Evolutionary conservation across 2,113 vertebrate genomes (phyloP).

Genomic region (Rhea pennata): DNA sequence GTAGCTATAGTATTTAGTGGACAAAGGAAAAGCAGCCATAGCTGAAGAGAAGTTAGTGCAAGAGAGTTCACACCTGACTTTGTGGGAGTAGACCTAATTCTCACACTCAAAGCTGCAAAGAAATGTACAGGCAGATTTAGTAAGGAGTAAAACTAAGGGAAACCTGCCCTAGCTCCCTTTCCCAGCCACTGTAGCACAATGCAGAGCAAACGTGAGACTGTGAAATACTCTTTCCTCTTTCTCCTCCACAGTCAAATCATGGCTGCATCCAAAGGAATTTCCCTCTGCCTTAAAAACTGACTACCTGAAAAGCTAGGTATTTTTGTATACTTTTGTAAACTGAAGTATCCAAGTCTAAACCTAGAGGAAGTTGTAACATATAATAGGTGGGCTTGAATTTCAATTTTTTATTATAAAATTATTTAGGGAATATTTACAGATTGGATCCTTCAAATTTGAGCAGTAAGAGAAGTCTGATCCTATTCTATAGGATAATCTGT

Average conservation of each 20-base stretch:
- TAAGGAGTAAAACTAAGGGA: too few species aligned
- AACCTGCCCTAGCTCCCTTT: too few species aligned
- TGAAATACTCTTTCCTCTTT: too few species aligned
- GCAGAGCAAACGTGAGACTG: too few species aligned
- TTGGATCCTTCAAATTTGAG: neutral
- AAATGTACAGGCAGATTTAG: too few species aligned
- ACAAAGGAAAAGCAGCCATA: fast-evolving
- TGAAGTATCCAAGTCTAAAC: neutral
- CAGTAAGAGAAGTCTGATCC: neutral
- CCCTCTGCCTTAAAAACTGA: too few species aligned
- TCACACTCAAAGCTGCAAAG: neutral
- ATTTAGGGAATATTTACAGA: neutral
- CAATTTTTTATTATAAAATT: neutral
- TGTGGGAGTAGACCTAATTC: neutral
- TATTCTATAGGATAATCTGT: neutral
- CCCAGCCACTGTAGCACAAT: too few species aligned
- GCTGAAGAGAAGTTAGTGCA: neutral
- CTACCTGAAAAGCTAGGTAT: too few species aligned
- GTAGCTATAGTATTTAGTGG: fast-evolving
- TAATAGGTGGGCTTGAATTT: neutral
- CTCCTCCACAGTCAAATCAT: too few species aligned
- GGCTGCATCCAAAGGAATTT: too few species aligned
- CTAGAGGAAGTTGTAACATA: neutral
- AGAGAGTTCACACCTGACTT: neutral
- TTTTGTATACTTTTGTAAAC: neutral